Evolutionary conservation across 2,888 invertebrate species (phyloP).

Genomic region (Metalampra italica): DNA sequence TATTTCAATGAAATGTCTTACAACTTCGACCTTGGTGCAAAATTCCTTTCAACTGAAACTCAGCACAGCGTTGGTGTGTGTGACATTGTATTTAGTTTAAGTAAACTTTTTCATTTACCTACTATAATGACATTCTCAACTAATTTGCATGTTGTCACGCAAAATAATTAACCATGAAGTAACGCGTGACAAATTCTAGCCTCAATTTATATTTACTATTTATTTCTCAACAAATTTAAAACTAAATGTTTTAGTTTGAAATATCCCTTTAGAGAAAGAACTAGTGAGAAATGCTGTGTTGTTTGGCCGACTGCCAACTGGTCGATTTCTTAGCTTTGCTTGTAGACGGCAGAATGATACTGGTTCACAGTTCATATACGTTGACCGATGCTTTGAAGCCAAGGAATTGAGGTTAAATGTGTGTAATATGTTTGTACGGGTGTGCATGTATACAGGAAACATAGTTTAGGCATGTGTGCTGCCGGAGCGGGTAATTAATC

Average conservation of each 20-base stretch:
- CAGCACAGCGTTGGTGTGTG: slow-evolving; percentile 34
- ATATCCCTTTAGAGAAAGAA: slow-evolving; percentile 47
- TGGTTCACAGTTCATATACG: slow-evolving; percentile 68
- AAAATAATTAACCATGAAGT: slow-evolving; percentile 57
- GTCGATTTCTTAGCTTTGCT: slow-evolving; percentile 60
- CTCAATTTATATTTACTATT: slow-evolving; percentile 57
- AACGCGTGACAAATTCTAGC: slow-evolving; percentile 58
- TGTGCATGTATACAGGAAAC: slow-evolving; percentile 41
- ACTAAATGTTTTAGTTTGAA: slow-evolving; percentile 32
- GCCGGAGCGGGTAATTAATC: slow-evolving; percentile 65
- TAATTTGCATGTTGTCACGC: slow-evolving; percentile 61
- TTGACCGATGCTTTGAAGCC: slow-evolving; percentile 64
- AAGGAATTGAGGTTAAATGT: slow-evolving; percentile 63
- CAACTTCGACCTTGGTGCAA: slow-evolving; percentile 8
- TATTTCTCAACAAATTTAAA: slow-evolving; percentile 38
- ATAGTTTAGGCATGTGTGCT: slow-evolving; percentile 59
- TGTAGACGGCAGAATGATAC: slow-evolving; percentile 57
- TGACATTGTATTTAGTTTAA: slow-evolving; percentile 24
- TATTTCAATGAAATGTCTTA: too few relatives aligned
- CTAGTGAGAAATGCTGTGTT: slow-evolving; percentile 33
- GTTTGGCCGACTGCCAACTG: slow-evolving; percentile 61
- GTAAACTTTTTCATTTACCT: slow-evolving; percentile 41
- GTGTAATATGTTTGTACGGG: slow-evolving; percentile 33
- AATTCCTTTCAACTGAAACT: slow-evolving; percentile 17
- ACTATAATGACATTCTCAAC: slow-evolving; percentile 43